These are phyloP conservation scores for Pristionchus exspectatus DNA, from an alignment of 2,888 invertebrate genomes.

Conservation along the genomic window DNA sequence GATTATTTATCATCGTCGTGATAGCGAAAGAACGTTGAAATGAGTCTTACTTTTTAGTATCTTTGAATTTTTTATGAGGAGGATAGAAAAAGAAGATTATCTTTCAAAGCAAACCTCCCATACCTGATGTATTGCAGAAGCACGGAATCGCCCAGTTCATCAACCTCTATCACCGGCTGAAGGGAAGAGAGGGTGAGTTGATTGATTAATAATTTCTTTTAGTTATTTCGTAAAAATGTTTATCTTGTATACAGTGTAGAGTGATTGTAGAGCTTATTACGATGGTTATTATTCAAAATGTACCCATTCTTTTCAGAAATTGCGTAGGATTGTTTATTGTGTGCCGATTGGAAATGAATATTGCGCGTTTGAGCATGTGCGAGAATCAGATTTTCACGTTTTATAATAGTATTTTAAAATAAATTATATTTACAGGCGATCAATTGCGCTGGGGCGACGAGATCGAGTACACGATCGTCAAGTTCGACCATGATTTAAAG, in stretches of 20 bases:
- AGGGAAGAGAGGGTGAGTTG: slow-evolving; percentile 80
- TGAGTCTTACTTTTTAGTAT: too few species aligned
- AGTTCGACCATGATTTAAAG: slow-evolving; percentile 91
- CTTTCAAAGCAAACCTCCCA: neutral
- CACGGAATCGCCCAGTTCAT: slow-evolving; percentile 97
- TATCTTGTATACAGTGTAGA: too few species aligned
- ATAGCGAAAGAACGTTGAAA: neutral
- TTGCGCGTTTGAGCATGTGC: neutral
- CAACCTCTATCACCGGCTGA: slow-evolving; percentile 90
- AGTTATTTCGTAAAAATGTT: too few species aligned
- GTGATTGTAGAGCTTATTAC: too few species aligned
- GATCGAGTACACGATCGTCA: slow-evolving; percentile 96
- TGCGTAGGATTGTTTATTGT: too few species aligned
- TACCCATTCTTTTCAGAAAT: too few species aligned
- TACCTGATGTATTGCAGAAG: slow-evolving; percentile 79
- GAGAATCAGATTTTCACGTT: neutral
- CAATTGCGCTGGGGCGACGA: slow-evolving; percentile 97
- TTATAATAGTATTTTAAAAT: neutral
- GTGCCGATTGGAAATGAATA: too few species aligned
- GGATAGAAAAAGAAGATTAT: neutral
- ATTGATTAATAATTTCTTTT: neutral
- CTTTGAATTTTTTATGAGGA: too few species aligned
- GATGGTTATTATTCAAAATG: neutral
- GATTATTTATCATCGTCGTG: neutral
- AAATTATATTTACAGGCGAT: slow-evolving; percentile 79